Base-by-base conservation (phyloP, 2,797 vertebrate genomes). In the Sciurus carolinensis region DNA sequence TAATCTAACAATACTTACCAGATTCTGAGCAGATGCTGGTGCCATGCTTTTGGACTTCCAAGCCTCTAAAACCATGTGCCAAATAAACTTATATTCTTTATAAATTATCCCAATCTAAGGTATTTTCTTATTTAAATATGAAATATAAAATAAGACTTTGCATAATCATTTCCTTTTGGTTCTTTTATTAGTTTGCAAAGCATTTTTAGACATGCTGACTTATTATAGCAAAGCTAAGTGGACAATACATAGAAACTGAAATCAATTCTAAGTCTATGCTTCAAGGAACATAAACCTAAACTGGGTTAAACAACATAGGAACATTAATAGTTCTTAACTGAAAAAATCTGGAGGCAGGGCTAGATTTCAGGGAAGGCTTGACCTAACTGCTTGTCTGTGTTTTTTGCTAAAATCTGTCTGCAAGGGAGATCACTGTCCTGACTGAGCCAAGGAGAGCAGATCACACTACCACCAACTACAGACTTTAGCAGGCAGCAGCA, bases 261-360 rank as follows among this genome's bases (percentile, higher is more conserved):
- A 81, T 62, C 42, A 93, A 59, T 72, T 77, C 81, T 18, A 33
- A 69, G 84, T 84, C 50, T 50, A 72, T 87, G n/a, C 72, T 91
- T 88, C 59, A 95, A 84, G 26, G 57, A 54, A 80, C 20, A 79
- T 62, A 88, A 94, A 69, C 24, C 24, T 72, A 75, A 94, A 54
- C 59, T 64, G 36, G 30, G 11, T 80, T 88, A 88, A 91, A 54
- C 59, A 76, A 71, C 64, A 69, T 85, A 59, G 39, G 17, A 66
- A 94, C 73, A 5, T 54, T 47, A 80, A 28, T n/a, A 42, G 52
- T 80, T 81, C 59, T 69, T 75, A 80, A 39, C 3, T 64, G 72
- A n/a, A 85, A 85, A 94, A 84, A 42, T 94, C 57, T 95, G 52
- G 73, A 75, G 50, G 30, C 72, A 44, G 42, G 12, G 18, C 71